Conservation (phyloP, 2,888 invertebrate genomes). For the Choristoneura rosaceana region DNA sequence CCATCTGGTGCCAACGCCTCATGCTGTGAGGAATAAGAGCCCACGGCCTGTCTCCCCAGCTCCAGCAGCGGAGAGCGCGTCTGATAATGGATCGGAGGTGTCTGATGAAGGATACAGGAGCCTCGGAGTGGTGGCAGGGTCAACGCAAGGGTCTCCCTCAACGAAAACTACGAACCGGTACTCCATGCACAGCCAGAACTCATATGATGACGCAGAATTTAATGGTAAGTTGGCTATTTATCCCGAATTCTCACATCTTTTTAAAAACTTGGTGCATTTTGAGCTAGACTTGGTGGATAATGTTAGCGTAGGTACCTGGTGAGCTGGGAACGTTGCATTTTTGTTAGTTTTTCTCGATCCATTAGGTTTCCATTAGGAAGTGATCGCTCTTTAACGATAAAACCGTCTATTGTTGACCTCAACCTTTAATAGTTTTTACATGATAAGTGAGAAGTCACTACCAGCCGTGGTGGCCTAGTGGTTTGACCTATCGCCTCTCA, state of each 20-base stretch:
- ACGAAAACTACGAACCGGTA: constrained; percentile 86
- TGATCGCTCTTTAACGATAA: too few species aligned
- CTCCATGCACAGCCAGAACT: constrained; percentile 90
- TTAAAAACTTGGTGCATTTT: too few species aligned
- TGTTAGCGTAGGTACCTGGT: too few species aligned
- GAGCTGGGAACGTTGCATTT: too few species aligned
- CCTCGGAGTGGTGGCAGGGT: constrained; percentile 87
- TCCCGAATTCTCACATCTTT: neutral
- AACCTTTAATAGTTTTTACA: too few species aligned
- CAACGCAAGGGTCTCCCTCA: constrained; percentile 78
- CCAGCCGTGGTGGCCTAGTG: too few species aligned
- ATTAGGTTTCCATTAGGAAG: too few species aligned
- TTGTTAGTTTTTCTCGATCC: too few species aligned
- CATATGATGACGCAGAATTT: constrained; percentile 90
- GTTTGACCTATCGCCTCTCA: too few species aligned
- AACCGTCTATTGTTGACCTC: too few species aligned
- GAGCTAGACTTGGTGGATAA: too few species aligned
- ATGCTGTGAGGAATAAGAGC: constrained; percentile 73
- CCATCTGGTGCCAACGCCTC: constrained; percentile 82
- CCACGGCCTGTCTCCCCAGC: constrained; percentile 85
- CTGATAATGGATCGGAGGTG: constrained; percentile 93
- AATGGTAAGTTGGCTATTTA: constrained; percentile 83
- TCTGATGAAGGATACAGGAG: constrained; percentile 95
- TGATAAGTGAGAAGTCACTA: too few species aligned
- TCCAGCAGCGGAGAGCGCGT: constrained; percentile 85